phyloP scores from a whole-genome alignment of 2,113 vertebrate genomes.

The Trichomycterus rosablanca region DNA sequence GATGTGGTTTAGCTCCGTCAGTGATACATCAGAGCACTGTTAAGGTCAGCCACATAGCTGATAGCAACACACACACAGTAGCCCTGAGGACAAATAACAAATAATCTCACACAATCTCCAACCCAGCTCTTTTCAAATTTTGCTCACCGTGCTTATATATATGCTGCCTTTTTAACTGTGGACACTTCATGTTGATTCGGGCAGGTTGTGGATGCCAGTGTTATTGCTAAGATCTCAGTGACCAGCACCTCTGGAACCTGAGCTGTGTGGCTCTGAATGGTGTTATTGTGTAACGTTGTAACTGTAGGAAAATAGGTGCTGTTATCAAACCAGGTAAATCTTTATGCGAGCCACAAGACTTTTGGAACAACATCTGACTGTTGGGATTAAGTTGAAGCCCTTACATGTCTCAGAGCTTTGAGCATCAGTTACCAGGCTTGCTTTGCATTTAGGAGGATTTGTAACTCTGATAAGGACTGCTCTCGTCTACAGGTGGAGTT shows the following conservation, averaged over 20 bases:
- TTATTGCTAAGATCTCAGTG: not conserved
- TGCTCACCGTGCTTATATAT: not conserved
- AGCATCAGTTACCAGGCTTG: not conserved
- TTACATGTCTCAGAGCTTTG: not conserved
- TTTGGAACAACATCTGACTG: not conserved
- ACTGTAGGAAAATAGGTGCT: not conserved
- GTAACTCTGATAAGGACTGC: too few relatives aligned
- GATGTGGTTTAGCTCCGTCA: conserved; percentile 47
- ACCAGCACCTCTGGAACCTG: not conserved
- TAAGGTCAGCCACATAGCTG: conserved; percentile 2
- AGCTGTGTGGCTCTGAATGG: not conserved
- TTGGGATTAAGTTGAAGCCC: not conserved
- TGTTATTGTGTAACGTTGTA: not conserved
- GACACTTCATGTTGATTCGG: not conserved
- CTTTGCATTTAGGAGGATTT: too few relatives aligned
- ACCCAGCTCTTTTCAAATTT: conserved; percentile 7
- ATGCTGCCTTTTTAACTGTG: not conserved
- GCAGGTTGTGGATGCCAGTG: not conserved
- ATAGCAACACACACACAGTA: too few relatives aligned
- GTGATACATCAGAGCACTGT: conserved; percentile 31
- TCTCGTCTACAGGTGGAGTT: too few relatives aligned
- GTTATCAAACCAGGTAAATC: conserved; percentile 8
- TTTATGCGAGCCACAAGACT: conserved; percentile 12
- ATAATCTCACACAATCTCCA: not conserved
- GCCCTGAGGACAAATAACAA: too few relatives aligned